Base-by-base conservation (phyloP, 2,888 invertebrate species). In the Cataglyphis albicans region DNA sequence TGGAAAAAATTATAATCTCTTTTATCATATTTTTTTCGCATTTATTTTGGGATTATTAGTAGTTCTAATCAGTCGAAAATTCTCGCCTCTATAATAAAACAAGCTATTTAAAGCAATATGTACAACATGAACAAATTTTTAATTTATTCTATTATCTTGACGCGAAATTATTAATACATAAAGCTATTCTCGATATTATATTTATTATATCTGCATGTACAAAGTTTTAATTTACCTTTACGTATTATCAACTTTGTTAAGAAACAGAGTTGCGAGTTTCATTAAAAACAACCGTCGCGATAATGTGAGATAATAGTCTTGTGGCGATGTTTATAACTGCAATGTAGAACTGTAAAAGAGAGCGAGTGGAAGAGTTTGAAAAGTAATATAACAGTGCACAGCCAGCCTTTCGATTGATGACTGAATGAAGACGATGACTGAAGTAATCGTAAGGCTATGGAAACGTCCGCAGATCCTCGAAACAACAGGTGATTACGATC, bases 401-500 rank as follows among this genome's bases (percentile, higher is more conserved):
- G 44, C 78, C 73, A 44, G 72, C 21, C 35, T 80, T 72, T 44
- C 68, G 44, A 32, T 52, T 68, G 74, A 73, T 80, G 72, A 81
- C 59, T 70, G 78, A 76, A 76, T 75, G 68, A 80, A 80, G 80
- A 70, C 82, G 76, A 83, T 87, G 82, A 82, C 88, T 83, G 87
- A 89, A 84, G 87, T 89, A 82, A 74, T 86, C 84, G 80, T 86
- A 80, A 87, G 74, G 35, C 87, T 76, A 84, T 76, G 84, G 82
- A 82, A 86, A 81, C 81, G 72, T 81, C 84, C 81, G 67, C 88
- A 82, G 82, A 87, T 73, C 83, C 83, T 82, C 55, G 64, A 87
- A 57, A 18, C 52, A 52, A 88, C 89, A 88, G 88, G 88, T 88
- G 88, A 88, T 67, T 88, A 88, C 87, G 84, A 86, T 72, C 76